phyloP scores from a whole-genome alignment of 2,113 vertebrate species.

The Odontesthes bonariensis region DNA sequence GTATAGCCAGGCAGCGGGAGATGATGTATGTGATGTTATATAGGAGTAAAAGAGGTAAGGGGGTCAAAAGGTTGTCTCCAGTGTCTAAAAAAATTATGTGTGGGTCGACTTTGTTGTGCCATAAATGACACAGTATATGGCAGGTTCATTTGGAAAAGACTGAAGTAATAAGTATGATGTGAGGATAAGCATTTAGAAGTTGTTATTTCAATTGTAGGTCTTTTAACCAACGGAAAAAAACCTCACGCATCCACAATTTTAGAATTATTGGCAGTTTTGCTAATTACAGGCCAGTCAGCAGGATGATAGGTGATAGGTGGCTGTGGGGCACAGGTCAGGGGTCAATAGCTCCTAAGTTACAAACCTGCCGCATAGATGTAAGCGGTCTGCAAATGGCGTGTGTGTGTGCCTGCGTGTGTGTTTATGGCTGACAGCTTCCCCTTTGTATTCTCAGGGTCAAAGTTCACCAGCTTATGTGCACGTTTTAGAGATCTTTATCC shows the following conservation, averaged over 20 bases:
- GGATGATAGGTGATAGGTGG: background rate
- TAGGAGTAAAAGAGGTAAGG: background rate
- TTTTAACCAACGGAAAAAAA: background rate
- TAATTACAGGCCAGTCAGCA: constrained; percentile 26
- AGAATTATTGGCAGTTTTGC: background rate
- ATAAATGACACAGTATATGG: constrained; percentile 9
- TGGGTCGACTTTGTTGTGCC: constrained; percentile 3
- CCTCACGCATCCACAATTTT: background rate
- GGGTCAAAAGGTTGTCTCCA: constrained; percentile 11
- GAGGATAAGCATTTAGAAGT: background rate
- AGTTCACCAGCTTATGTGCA: constrained; percentile 31
- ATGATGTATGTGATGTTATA: constrained; percentile 39
- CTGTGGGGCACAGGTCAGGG: constrained; percentile 29
- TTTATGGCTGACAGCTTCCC: constrained; percentile 9
- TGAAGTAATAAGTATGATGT: background rate
- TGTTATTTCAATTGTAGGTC: background rate
- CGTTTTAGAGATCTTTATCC: constrained; percentile 10
- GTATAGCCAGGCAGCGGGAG: background rate
- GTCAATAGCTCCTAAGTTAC: constrained; percentile 14
- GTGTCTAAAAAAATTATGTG: constrained; percentile 21
- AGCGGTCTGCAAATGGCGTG: constrained; percentile 11
- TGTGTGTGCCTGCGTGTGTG: constrained; percentile 17
- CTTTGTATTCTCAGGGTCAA: constrained; percentile 28
- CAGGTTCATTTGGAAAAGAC: background rate
- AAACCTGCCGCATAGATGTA: constrained; percentile 10